Evolutionary conservation across 2,113 vertebrate species (phyloP), one percentile per base, ranked within the genome.

Genomic region (Sitta europaea): DNA sequence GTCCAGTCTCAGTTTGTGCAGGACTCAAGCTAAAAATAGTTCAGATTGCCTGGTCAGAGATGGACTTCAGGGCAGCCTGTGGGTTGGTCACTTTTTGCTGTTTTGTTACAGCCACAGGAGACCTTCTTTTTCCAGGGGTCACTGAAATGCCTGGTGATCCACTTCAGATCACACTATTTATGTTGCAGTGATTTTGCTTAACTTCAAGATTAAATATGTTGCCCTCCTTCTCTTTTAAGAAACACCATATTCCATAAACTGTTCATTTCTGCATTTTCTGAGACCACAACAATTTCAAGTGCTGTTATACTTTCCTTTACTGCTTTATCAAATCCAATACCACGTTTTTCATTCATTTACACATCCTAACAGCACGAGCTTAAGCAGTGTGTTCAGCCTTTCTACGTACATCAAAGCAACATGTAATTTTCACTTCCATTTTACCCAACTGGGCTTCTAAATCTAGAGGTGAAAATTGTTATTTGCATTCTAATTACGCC

Each of bases 371-470:
- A 86, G 58, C 75, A 36, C 13, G 20, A 83, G 24, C 83, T 92
- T 50, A 82, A 92, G 82, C 67, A 55, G 23, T 24, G 28, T 88
- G 72, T 86, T 93, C 83, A 94, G 70, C 35, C 68, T 84, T 81
- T 88, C 65, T 85, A 3, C 3, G 28, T 90, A 81, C 70, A 74
- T 86, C 90, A 78, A 35, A 95, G 88, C 78, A 94, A 88, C 75
- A 7, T 90, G 75, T 80, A 92, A 97, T 97, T 94, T 96, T 82
- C 80, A 79, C 87, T 94, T 96, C 90, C 72, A 74, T 93, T 96
- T 94, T 94, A 65, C 18, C 35, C 58, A 47, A n/a, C n/a, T n/a
- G 6, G 9, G 40, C 63, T 92, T 89, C 94, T 93, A 94, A 96
- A 93, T 90, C 51, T 72, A 86, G 93, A 93, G 90, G 85, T 88